Evolutionary conservation across 2,888 invertebrate species (phyloP).

Genomic region (Colletes collaris): DNA sequence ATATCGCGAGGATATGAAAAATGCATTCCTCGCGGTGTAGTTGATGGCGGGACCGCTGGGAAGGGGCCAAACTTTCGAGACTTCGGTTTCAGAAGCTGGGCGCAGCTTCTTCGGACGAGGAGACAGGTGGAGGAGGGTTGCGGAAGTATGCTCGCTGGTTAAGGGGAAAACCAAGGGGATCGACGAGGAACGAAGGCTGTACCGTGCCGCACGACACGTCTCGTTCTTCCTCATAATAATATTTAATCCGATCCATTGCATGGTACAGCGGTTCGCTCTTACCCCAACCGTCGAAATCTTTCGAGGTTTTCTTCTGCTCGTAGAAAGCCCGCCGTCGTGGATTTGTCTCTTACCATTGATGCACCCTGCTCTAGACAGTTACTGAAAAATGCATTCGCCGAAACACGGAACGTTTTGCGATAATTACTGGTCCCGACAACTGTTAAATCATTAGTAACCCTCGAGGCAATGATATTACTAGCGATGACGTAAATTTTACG

Average conservation of each 20-base stretch:
- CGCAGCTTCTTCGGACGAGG: constrained; percentile 51
- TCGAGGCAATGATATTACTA: no score
- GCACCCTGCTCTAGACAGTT: background rate
- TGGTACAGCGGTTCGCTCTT: constrained; percentile 81
- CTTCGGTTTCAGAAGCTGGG: constrained; percentile 67
- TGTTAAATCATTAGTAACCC: background rate
- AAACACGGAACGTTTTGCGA: background rate
- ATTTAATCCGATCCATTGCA: constrained; percentile 82
- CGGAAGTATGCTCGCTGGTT: constrained; percentile 27
- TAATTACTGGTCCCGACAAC: background rate
- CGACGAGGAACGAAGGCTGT: constrained; percentile 58
- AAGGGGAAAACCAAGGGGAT: constrained; percentile 50
- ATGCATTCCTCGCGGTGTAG: constrained; percentile 73
- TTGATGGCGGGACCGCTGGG: constrained; percentile 65
- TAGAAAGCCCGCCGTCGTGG: constrained; percentile 55
- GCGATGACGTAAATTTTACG: no score
- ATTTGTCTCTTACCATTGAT: constrained; percentile 48
- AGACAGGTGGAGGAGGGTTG: constrained; percentile 9
- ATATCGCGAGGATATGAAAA: constrained; percentile 76
- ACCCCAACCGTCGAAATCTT: constrained; percentile 77
- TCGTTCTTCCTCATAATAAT: constrained; percentile 81
- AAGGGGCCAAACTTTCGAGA: constrained; percentile 76
- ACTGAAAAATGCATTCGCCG: constrained; percentile 8
- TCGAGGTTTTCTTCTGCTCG: constrained; percentile 68
- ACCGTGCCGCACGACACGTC: constrained; percentile 75